Conservation (phyloP, 2,888 invertebrate genomes). For the Nomada goodeniana region DNA sequence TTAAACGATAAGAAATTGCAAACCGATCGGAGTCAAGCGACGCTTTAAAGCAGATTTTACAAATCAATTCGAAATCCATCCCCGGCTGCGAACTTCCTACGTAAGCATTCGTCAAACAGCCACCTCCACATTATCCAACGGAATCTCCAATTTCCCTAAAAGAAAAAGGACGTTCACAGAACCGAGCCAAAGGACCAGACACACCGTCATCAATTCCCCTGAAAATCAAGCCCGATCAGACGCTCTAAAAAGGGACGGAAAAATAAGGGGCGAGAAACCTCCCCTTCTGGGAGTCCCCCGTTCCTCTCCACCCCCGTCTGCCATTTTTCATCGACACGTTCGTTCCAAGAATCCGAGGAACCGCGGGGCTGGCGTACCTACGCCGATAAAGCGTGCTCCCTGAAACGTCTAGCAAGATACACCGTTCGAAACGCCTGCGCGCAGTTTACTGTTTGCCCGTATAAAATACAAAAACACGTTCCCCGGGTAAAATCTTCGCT, state of each 20-base stretch:
- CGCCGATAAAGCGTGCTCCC: slow-evolving; percentile 41
- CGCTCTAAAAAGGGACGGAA: not conserved
- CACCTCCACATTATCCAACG: too few species aligned
- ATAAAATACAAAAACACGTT: too few species aligned
- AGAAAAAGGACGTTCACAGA: not conserved
- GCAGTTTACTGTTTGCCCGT: too few species aligned
- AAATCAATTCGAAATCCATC: too few species aligned
- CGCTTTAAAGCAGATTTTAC: too few species aligned
- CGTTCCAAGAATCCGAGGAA: slow-evolving; percentile 12
- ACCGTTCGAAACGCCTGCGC: not conserved
- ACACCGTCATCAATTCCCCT: not conserved
- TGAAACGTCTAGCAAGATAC: slow-evolving; percentile 23
- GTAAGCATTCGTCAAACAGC: too few species aligned
- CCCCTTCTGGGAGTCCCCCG: not conserved
- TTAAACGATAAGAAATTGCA: too few species aligned
- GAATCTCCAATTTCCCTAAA: not conserved
- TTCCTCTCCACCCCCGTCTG: slow-evolving; percentile 14
- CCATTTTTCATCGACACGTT: slow-evolving; percentile 34
- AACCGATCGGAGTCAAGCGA: too few species aligned
- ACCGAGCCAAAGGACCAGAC: not conserved
- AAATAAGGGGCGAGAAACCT: not conserved
- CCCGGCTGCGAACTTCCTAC: too few species aligned
- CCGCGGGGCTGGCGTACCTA: slow-evolving; percentile 5
- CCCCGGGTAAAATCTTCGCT: too few species aligned
- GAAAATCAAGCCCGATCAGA: slow-evolving; percentile 5